A percentile compares a stretch with the other conserved stretches of the same genome.
Evolutionary conservation across 2,797 vertebrate species (phyloP).

Genomic region (Sternotherus odoratus): DNA sequence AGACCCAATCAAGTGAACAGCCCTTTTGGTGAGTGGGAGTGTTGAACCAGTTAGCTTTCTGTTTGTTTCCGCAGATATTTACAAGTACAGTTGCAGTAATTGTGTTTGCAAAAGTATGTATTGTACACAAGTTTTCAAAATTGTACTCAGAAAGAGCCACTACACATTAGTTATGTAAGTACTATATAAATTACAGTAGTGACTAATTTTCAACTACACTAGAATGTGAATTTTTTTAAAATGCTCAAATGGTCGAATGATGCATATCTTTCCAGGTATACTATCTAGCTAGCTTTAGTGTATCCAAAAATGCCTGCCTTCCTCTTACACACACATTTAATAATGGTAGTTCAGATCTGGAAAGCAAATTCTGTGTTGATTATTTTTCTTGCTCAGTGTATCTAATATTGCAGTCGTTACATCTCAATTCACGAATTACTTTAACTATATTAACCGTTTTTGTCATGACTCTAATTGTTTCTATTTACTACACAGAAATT

Average conservation of each 20-base stretch:
- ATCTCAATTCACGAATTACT: background rate
- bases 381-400: background rate
- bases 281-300: background rate
- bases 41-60: background rate
- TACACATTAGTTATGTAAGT: background rate
- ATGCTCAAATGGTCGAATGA: background rate
- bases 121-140: background rate
- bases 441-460: background rate
- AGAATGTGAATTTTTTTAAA: background rate
- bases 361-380: background rate
- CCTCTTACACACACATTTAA: background rate
- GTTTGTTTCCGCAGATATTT: background rate
- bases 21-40: background rate
- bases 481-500: slow-evolving; percentile 89
- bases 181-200: background rate
- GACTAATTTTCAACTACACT: background rate
- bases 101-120: background rate
- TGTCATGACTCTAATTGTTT: slow-evolving; percentile 40
- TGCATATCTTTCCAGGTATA: background rate
- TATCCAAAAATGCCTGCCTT: background rate
- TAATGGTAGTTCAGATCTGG: background rate
- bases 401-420: background rate
- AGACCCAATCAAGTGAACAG: background rate
- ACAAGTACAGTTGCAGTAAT: background rate
- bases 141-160: background rate